These are phyloP conservation scores for Eonycteris spelaea DNA, from an alignment of 2,113 vertebrate genomes.

Conservation along the genomic window DNA sequence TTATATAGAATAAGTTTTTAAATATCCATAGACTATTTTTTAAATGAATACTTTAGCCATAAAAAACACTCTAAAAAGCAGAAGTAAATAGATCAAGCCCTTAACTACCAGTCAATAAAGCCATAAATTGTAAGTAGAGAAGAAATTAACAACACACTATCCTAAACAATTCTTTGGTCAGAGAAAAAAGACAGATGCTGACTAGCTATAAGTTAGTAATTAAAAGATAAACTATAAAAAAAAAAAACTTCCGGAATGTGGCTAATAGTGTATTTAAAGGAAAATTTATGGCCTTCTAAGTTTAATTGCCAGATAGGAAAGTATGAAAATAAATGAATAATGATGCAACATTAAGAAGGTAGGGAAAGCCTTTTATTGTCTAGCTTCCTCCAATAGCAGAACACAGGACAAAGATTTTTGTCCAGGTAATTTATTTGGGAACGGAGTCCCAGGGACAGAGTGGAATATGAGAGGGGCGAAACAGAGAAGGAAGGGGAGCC, in stretches of 20 bases:
- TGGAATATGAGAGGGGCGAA: neutral
- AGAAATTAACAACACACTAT: neutral
- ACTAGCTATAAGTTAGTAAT: neutral
- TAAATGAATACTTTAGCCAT: neutral
- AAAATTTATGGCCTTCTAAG: neutral
- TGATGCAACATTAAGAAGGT: neutral
- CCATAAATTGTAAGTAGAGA: neutral
- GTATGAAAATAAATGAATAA: neutral
- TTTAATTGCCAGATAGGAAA: constrained; percentile 1
- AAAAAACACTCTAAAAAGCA: neutral
- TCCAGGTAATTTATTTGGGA: neutral
- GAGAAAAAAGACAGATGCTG: neutral
- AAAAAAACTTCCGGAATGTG: neutral
- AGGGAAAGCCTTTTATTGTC: neutral
- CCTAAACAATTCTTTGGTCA: neutral
- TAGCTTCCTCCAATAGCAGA: neutral
- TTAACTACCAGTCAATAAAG: neutral
- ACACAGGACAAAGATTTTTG: neutral
- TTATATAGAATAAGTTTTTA: neutral
- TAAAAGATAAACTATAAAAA: neutral
- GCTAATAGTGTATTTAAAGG: neutral
- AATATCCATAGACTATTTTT: neutral
- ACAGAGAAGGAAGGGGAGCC: neutral
- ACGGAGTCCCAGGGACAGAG: neutral
- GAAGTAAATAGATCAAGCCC: neutral